These are phyloP conservation scores for Dicentrarchus labrax DNA, from an alignment of 2,113 vertebrate species.

Conservation along the genomic window DNA sequence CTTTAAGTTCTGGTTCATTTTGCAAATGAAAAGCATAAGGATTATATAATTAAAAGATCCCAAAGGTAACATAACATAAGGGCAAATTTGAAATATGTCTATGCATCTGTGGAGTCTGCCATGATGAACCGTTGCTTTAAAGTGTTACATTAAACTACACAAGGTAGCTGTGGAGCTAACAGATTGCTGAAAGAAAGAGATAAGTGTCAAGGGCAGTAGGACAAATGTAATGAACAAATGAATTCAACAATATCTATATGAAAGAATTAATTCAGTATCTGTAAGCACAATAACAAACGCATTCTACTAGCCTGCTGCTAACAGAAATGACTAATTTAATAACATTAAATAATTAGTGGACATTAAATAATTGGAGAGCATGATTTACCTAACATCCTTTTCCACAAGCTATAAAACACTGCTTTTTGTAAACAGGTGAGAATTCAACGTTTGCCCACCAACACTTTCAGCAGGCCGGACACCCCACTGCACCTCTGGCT, in stretches of 20 bases:
- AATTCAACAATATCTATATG: not conserved
- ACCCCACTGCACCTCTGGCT: not conserved
- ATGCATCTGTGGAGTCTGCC: no score
- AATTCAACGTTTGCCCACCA: not conserved
- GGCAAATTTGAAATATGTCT: not conserved
- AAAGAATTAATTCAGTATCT: not conserved
- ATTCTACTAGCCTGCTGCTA: not conserved
- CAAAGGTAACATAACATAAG: no score
- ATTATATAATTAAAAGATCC: no score
- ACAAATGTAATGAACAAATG: not conserved
- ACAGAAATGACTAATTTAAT: not conserved
- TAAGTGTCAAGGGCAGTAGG: not conserved
- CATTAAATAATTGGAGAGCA: not conserved
- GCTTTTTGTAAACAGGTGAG: not conserved
- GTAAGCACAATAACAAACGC: not conserved
- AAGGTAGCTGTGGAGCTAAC: not conserved
- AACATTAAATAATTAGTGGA: not conserved
- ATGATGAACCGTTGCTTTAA: no score
- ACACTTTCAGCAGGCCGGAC: not conserved
- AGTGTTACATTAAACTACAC: no score
- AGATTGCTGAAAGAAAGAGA: not conserved
- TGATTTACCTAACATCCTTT: not conserved
- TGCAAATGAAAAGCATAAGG: no score
- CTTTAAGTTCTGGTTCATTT: no score
- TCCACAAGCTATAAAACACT: not conserved